These are phyloP conservation scores for Spodoptera littoralis DNA, from an alignment of 2,888 invertebrate species.

Conservation along the genomic window DNA sequence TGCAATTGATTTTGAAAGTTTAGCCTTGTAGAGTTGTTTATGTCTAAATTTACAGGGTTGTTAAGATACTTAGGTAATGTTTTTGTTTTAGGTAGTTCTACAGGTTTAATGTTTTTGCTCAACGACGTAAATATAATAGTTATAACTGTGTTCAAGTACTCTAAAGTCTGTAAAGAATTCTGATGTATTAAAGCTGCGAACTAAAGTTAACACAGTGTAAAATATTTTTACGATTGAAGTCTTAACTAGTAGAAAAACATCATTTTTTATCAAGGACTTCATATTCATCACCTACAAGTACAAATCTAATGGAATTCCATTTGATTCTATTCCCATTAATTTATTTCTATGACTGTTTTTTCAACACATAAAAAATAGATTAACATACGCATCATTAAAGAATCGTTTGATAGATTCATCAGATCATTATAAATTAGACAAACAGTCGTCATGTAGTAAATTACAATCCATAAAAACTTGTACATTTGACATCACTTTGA, in stretches of 20 bases:
- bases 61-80: too few species aligned
- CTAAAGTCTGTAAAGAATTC: too few species aligned
- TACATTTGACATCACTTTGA: slow-evolving; percentile 15
- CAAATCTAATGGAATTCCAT: slow-evolving; percentile 17
- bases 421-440: too few species aligned
- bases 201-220: too few species aligned
- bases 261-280: neutral
- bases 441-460: slow-evolving; percentile 30
- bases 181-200: too few species aligned
- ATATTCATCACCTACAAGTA: slow-evolving; percentile 1
- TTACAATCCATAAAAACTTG: slow-evolving; percentile 13
- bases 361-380: slow-evolving; percentile 43
- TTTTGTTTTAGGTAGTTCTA: too few species aligned
- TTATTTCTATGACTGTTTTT: slow-evolving; percentile 37
- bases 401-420: slow-evolving; percentile 32
- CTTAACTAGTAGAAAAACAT: neutral
- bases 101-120: too few species aligned
- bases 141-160: too few species aligned
- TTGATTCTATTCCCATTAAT: slow-evolving; percentile 26
- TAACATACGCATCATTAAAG: slow-evolving; percentile 35
- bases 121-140: too few species aligned
- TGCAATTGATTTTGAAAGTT: slow-evolving; percentile 10
- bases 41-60: too few species aligned
- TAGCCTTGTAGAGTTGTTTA: too few species aligned
- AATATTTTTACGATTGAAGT: too few species aligned